A percentile compares a stretch with the other conserved stretches of the same genome.
phyloP scores from a whole-genome alignment of 2,797 vertebrate species.

The Clarias pachynema region DNA sequence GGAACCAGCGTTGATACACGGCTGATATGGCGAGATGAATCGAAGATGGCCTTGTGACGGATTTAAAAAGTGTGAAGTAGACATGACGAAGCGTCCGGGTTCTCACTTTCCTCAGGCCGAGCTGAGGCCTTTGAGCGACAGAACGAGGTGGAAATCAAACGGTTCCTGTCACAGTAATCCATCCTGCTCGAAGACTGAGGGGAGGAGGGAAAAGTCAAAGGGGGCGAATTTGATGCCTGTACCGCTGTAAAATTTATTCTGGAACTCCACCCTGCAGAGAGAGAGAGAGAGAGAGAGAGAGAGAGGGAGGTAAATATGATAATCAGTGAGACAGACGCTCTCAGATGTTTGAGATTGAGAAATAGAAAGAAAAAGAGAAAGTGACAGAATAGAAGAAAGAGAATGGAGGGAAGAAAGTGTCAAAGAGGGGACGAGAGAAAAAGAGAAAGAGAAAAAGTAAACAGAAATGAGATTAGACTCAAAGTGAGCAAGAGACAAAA shows the following conservation, averaged over 20 bases:
- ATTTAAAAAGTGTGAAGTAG: conserved; percentile 61
- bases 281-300: neutral
- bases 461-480: too few relatives aligned
- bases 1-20: conserved; percentile 56
- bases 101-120: neutral
- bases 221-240: conserved; percentile 91
- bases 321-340: neutral
- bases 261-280: conserved; percentile 92
- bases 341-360: neutral
- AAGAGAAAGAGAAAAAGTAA: neutral
- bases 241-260: conserved; percentile 96
- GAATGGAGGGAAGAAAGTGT: neutral
- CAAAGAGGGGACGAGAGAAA: neutral
- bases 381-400: neutral
- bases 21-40: conserved; percentile 62
- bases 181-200: conserved; percentile 78
- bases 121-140: conserved; percentile 8
- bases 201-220: conserved; percentile 87
- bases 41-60: neutral
- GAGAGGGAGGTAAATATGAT: neutral
- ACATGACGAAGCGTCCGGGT: neutral
- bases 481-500: neutral
- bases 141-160: conserved; percentile 24
- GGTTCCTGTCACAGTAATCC: conserved; percentile 68
- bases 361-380: neutral